These are phyloP conservation scores for Drosophila biarmipes DNA, from an alignment of 1,140 invertebrate species.

Conservation along the genomic window DNA sequence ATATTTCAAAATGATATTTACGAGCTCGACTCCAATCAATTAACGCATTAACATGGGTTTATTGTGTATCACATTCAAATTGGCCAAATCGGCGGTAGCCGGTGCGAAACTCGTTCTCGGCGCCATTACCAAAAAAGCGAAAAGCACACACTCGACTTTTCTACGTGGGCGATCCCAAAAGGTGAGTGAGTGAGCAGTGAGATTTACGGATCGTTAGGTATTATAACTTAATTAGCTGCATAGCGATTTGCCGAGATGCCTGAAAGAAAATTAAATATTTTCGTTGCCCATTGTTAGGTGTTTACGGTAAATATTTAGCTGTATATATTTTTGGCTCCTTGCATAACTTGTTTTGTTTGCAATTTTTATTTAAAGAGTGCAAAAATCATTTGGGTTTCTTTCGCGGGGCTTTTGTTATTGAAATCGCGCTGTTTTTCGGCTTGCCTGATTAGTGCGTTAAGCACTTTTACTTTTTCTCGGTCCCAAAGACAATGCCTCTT, in stretches of 20 bases:
- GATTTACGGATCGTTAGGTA: slow-evolving; percentile 31
- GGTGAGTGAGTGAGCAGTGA: slow-evolving; percentile 12
- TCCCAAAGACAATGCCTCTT: slow-evolving; percentile 28
- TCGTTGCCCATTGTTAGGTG: slow-evolving; percentile 26
- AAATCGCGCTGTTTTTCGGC: slow-evolving; percentile 31
- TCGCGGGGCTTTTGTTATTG: slow-evolving; percentile 61
- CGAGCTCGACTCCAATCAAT: slow-evolving; percentile 39
- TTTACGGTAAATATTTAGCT: slow-evolving; percentile 54
- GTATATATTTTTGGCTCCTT: slow-evolving; percentile 32
- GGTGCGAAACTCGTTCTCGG: slow-evolving; percentile 45
- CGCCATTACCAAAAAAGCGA: slow-evolving; percentile 53
- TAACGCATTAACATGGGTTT: slow-evolving; percentile 53
- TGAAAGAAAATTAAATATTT: slow-evolving; percentile 47
- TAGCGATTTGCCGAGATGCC: slow-evolving; percentile 13
- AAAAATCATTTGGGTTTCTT: slow-evolving; percentile 34
- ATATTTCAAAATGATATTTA: slow-evolving; percentile 38
- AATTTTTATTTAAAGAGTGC: slow-evolving; percentile 21
- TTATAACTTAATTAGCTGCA: slow-evolving; percentile 55
- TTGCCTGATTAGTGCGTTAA: slow-evolving; percentile 61
- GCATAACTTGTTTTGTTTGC: slow-evolving; percentile 43
- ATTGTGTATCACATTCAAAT: slow-evolving; percentile 55
- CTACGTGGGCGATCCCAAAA: slow-evolving; percentile 44
- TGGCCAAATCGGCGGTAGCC: slow-evolving; percentile 26
- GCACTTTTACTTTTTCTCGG: slow-evolving; percentile 59
- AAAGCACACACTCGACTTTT: slow-evolving; percentile 2